These are phyloP conservation scores for Dreissena rostriformis DNA, from an alignment of 1,140 invertebrate species.

Conservation along the genomic window DNA sequence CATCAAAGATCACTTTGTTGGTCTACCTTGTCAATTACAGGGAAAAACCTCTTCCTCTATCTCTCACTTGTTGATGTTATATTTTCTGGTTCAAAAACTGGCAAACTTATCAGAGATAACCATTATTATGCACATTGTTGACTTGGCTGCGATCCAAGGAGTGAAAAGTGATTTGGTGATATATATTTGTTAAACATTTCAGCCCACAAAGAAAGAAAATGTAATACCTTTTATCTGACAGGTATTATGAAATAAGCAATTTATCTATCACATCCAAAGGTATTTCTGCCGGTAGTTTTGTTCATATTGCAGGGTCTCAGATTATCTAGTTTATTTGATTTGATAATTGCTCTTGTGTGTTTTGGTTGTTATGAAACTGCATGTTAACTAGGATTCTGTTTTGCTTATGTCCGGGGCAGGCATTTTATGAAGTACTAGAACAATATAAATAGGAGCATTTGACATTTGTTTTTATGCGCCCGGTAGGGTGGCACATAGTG, in stretches of 20 bases:
- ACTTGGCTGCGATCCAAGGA: not conserved
- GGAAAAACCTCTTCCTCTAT: not conserved
- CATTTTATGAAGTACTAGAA: too few species aligned
- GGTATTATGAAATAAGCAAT: conserved; percentile 46
- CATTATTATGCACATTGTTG: conserved; percentile 5
- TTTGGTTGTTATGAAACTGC: too few species aligned
- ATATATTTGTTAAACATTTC: conserved; percentile 15
- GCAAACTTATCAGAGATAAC: conserved; percentile 1
- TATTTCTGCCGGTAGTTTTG: not conserved
- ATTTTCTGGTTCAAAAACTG: conserved; percentile 6
- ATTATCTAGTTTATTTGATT: too few species aligned
- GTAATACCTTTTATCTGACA: conserved; percentile 44
- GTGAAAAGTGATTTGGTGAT: conserved; percentile 27
- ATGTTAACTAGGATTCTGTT: too few species aligned
- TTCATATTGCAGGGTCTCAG: too few species aligned
- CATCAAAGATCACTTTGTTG: too few species aligned
- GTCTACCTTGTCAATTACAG: not conserved
- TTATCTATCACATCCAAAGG: conserved; percentile 19
- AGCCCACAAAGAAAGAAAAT: conserved; percentile 17
- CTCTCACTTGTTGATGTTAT: conserved; percentile 1
- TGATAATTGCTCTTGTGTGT: too few species aligned
- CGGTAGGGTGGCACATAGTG: too few species aligned
- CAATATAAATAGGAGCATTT: too few species aligned
- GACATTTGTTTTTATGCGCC: too few species aligned
- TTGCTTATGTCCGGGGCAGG: too few species aligned